phyloP scores from a whole-genome alignment of 2,797 vertebrate genomes.

The Harpagifer antarcticus region DNA sequence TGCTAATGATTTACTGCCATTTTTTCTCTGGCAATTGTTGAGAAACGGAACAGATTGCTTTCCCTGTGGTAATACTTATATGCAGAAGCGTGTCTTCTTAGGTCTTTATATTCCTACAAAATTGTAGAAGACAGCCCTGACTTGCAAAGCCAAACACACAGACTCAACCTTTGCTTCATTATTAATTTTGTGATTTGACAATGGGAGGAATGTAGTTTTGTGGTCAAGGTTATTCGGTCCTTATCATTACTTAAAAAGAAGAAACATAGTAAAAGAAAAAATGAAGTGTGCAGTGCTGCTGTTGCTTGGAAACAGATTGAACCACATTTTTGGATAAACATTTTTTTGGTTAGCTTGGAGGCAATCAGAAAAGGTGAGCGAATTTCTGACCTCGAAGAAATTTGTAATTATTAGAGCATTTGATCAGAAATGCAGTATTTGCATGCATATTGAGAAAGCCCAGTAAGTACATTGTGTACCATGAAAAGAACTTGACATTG shows the following conservation, averaged over 20 bases:
- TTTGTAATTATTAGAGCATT: constrained; percentile 73
- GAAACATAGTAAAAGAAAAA: constrained; percentile 34
- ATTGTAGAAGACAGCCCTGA: background rate
- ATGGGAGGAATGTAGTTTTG: constrained; percentile 27
- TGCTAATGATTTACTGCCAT: constrained; percentile 3
- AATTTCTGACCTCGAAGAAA: constrained; percentile 75
- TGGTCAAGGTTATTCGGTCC: constrained; percentile 50
- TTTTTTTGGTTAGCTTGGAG: constrained; percentile 68
- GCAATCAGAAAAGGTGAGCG: constrained; percentile 78
- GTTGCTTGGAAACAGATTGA: constrained; percentile 82
- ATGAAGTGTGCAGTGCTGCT: constrained; percentile 58
- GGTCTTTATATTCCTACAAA: constrained; percentile 6
- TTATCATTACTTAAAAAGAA: constrained; percentile 57
- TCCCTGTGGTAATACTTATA: constrained; percentile 27
- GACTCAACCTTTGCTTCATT: constrained; percentile 35
- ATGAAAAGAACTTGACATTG: constrained; percentile 60
- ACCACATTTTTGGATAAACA: constrained; percentile 66
- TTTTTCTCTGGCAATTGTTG: constrained; percentile 12
- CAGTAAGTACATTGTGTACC: constrained; percentile 53
- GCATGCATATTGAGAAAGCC: constrained; percentile 68
- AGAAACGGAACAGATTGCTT: constrained; percentile 9
- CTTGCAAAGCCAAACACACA: background rate
- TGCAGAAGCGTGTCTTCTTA: background rate
- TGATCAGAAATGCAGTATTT: constrained; percentile 72
- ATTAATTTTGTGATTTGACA: constrained; percentile 45